phyloP scores from a whole-genome alignment of 2,113 vertebrate genomes.

The Emydura subglobosa region DNA sequence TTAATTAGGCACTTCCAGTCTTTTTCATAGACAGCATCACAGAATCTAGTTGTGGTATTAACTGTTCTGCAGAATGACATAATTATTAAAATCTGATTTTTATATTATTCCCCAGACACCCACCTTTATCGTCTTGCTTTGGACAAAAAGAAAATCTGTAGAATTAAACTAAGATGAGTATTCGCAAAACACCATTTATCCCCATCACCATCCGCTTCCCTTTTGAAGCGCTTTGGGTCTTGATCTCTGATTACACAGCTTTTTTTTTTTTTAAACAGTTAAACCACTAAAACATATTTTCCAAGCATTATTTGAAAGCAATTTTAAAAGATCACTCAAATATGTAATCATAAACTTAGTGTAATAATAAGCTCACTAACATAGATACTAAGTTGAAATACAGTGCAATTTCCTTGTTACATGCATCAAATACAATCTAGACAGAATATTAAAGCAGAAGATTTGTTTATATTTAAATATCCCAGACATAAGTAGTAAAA shows the following conservation, averaged over 20 bases:
- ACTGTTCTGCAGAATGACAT: not conserved
- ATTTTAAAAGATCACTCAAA: not conserved
- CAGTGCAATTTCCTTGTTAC: slow-evolving; percentile 39
- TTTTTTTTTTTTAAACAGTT: not conserved
- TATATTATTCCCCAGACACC: not conserved
- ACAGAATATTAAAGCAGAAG: slow-evolving; percentile 9
- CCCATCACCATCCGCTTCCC: not conserved
- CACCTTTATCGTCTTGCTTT: not conserved
- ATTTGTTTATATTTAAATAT: slow-evolving; percentile 37
- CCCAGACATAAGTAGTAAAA: slow-evolving; percentile 12
- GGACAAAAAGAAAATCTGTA: not conserved
- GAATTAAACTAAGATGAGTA: not conserved
- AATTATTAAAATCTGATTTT: not conserved
- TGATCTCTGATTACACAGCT: not conserved
- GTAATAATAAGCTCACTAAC: not conserved
- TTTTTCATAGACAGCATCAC: not conserved
- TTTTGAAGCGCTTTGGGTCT: not conserved
- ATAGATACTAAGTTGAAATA: not conserved
- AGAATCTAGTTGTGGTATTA: not conserved
- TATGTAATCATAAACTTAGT: slow-evolving; percentile 15
- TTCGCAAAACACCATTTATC: not conserved
- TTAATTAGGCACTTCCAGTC: not conserved
- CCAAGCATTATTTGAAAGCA: not conserved
- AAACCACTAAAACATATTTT: not conserved
- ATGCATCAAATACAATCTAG: not conserved